Conservation (phyloP, 2,113 vertebrate genomes). For the Chrysochloris asiatica region DNA sequence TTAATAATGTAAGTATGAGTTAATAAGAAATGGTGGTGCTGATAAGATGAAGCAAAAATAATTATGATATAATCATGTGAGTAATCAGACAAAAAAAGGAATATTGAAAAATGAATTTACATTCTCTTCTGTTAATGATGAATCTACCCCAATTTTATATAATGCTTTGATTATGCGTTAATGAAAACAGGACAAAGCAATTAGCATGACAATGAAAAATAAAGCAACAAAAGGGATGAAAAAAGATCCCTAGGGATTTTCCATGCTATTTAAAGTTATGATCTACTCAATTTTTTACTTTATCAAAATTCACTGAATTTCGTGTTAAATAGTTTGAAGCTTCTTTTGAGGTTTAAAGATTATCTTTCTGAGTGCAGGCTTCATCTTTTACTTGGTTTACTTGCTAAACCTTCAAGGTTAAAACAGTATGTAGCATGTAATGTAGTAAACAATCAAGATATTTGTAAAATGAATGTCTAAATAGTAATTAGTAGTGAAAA, state of each 20-base stretch:
- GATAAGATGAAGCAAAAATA: not conserved
- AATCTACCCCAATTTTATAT: conserved; percentile 28
- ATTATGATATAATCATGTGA: not conserved
- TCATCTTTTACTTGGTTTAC: conserved; percentile 8
- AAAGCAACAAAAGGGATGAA: not conserved
- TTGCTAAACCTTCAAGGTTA: not conserved
- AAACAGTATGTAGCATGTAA: not conserved
- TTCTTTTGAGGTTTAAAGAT: conserved; percentile 35
- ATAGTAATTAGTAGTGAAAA: not conserved
- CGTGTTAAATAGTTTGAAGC: not conserved
- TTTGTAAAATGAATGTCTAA: not conserved
- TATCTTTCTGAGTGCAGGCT: not conserved
- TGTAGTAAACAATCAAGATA: not conserved
- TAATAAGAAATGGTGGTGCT: not conserved
- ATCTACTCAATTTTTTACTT: not conserved
- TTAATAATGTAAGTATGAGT: not conserved
- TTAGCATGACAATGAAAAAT: conserved; percentile 22
- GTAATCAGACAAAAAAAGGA: not conserved
- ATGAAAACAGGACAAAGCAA: not conserved
- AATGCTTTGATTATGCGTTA: not conserved
- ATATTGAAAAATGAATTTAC: not conserved
- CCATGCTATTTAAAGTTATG: conserved; percentile 17
- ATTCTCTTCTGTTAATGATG: not conserved
- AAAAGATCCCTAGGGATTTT: not conserved
- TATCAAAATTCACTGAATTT: conserved; percentile 28